Conservation (phyloP, 2,888 invertebrate genomes). For the Mimumesa dahlbomi region DNA sequence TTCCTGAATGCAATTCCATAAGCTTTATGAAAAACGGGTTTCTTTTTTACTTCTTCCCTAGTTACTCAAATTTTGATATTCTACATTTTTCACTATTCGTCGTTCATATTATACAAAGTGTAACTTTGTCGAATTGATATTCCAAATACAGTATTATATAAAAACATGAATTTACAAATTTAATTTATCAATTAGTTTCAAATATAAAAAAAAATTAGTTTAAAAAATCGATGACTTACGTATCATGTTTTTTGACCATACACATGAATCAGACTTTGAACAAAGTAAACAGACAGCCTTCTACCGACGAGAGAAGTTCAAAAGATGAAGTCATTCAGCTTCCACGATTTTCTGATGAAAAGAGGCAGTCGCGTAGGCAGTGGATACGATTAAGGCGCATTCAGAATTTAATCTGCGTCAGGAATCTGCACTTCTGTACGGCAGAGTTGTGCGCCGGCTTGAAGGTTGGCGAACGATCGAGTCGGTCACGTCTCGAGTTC, state of each 20-base stretch:
- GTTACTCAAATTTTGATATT: too few relatives aligned
- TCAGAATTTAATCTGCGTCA: conserved; percentile 43
- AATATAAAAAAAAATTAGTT: too few relatives aligned
- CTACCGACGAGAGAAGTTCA: not conserved
- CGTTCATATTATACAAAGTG: not conserved
- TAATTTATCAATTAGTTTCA: not conserved
- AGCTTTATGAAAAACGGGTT: too few relatives aligned
- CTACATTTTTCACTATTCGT: not conserved
- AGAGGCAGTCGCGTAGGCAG: conserved; percentile 20
- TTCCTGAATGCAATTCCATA: too few relatives aligned
- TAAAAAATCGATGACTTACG: too few relatives aligned
- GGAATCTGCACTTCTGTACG: conserved; percentile 35
- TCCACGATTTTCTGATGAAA: conserved; percentile 6
- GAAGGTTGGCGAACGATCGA: conserved; percentile 51
- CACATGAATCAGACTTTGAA: not conserved
- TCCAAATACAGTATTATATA: not conserved
- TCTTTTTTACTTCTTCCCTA: too few relatives aligned
- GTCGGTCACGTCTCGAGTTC: conserved; percentile 67
- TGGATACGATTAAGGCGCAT: conserved; percentile 37
- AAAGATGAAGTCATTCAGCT: conserved; percentile 24
- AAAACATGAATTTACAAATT: not conserved
- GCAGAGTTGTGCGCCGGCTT: conserved; percentile 28
- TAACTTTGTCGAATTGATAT: not conserved
- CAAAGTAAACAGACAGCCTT: too few relatives aligned
- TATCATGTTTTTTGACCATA: not conserved